Percentiles rank a stretch among this genome's conserved stretches.
These are phyloP conservation scores for Phataginus tetradactyla DNA, from an alignment of 2,797 vertebrate species.

Conservation along the genomic window DNA sequence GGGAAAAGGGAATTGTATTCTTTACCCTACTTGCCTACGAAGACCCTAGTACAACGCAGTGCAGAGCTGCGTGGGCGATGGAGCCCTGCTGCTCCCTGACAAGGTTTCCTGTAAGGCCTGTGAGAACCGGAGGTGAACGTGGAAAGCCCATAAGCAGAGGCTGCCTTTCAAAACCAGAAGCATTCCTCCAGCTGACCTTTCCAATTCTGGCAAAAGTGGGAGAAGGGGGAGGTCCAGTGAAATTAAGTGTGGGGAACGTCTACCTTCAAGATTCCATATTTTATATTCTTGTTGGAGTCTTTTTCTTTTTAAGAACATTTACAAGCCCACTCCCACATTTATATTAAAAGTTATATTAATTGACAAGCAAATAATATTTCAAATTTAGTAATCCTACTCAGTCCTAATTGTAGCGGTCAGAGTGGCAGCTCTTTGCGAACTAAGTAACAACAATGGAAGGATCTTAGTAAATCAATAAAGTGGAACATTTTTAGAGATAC, in stretches of 20 bases:
- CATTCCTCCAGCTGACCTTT: background rate
- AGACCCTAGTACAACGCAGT: background rate
- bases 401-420: slow-evolving; percentile 60
- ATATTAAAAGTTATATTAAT: slow-evolving; percentile 75
- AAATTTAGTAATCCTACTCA: slow-evolving; percentile 60
- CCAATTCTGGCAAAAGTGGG: background rate
- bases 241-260: background rate
- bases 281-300: background rate
- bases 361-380: slow-evolving; percentile 75
- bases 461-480: slow-evolving; percentile 71
- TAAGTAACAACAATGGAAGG: slow-evolving; percentile 64
- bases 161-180: background rate
- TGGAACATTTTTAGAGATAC: slow-evolving; percentile 67
- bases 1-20: background rate
- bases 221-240: background rate
- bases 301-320: slow-evolving; percentile 53
- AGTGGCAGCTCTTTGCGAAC: slow-evolving; percentile 52
- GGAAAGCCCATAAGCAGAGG: background rate
- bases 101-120: background rate
- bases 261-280: background rate
- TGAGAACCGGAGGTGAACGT: background rate
- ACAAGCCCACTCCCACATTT: slow-evolving; percentile 60
- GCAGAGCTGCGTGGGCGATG: background rate
- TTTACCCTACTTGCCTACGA: background rate
- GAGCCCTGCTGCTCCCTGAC: background rate